Conservation (phyloP, 2,797 vertebrate genomes). For the Halcyon badia region DNA sequence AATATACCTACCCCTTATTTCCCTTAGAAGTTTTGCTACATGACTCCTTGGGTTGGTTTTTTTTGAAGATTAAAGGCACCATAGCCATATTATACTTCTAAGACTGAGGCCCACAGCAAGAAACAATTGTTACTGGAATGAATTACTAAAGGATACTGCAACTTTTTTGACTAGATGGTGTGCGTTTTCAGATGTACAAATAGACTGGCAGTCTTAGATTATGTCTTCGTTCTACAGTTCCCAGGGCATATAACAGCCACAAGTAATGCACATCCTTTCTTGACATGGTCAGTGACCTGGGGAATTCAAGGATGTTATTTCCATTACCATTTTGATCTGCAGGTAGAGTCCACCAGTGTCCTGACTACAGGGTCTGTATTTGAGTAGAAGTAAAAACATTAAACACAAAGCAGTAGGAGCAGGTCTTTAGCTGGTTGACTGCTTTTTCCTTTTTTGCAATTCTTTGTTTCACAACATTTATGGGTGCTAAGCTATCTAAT, state of each 20-base stretch:
- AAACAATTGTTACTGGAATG: not conserved
- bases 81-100: not conserved
- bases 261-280: not conserved
- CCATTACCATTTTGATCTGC: not conserved
- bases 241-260: not conserved
- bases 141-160: not conserved
- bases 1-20: not conserved
- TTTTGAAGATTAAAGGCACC: not conserved
- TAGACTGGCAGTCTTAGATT: not conserved
- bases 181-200: not conserved
- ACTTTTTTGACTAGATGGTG: not conserved
- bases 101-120: not conserved
- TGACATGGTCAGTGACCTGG: not conserved
- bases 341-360: not conserved
- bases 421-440: not conserved
- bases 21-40: not conserved
- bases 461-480: constrained; percentile 36
- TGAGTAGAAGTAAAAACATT: not conserved
- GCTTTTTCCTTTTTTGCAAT: not conserved
- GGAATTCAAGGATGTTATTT: not conserved
- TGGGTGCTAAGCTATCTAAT: not conserved
- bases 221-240: not conserved
- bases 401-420: not conserved
- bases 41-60: not conserved
- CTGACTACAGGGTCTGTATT: not conserved